Base-by-base conservation (phyloP, 2,797 vertebrate species). In the Sebastes taczanowskii region DNA sequence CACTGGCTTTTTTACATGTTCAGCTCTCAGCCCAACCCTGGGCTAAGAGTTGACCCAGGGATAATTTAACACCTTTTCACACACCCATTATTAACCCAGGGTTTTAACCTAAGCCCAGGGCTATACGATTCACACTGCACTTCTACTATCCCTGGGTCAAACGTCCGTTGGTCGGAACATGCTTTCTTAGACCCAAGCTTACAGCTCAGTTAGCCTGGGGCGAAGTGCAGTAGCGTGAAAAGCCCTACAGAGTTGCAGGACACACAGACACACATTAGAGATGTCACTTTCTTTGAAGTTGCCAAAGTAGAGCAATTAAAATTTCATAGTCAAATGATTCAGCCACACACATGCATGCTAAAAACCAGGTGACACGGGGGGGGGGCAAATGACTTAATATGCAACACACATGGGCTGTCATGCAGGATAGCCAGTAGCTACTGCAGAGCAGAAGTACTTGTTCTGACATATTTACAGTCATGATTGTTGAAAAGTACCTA, bases 251-350 rank as follows among this genome's bases (percentile, higher is more conserved):
- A 23, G 61, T 23, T 16, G 34, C 22, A 35, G 11, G 61, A 65
- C 6, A 30, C 20, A 66, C 70, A 53, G 10, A 65, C 38, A 82
- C 55, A 58, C 42, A 53, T 4, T 5, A 1, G 14, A 49, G 18
- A 42, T 11, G 25, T 13, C 11, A 68, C 22, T 35, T 53, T 81
- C 22, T 68, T n/a, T 80, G 9, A 65, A 13, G 35, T 14, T 73
- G 8, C 22, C 49, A 66, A 73, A 71, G 7, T 59, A 56, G 9
- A 63, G 29, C 8, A 7, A 73, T 38, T 55, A 9, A 1, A 78
- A 68, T 72, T 86, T 35, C 56, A 69, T 71, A 81, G 76, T 67
- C 56, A 86, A 81, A 81, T 84, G 27, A 70, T 52, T 42, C 6
- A 22, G 35, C 18, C 30, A 38, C 46, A 59, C 29, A 56, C 27